Evolutionary conservation across 2,888 invertebrate species (phyloP).

Genomic region (Polylopha cassiicola): DNA sequence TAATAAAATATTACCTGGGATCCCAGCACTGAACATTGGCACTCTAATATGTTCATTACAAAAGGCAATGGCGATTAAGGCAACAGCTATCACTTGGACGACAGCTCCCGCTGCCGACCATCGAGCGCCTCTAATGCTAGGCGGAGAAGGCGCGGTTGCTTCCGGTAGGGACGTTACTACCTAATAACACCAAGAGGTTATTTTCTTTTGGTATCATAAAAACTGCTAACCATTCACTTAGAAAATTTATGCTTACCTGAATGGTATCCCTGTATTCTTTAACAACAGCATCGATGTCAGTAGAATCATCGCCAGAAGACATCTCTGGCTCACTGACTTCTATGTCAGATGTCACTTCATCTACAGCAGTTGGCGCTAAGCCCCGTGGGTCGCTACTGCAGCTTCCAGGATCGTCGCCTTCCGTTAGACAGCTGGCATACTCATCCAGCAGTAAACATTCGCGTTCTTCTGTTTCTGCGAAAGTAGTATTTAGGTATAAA

Average conservation of each 20-base stretch:
- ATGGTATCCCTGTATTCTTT: conserved; percentile 85
- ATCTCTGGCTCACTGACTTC: conserved; percentile 78
- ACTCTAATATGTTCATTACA: conserved; percentile 52
- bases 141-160: conserved; percentile 56
- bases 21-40: conserved; percentile 57
- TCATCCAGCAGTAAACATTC: conserved; percentile 79
- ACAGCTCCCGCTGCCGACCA: conserved; percentile 58
- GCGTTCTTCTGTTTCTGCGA: conserved; percentile 72
- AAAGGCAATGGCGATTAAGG: conserved; percentile 55
- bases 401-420: conserved; percentile 55
- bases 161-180: conserved; percentile 69
- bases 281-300: conserved; percentile 86
- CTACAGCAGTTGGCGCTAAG: conserved; percentile 48
- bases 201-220: background rate
- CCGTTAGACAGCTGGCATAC: conserved; percentile 66
- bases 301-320: conserved; percentile 79
- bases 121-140: conserved; percentile 56
- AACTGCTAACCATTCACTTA: background rate
- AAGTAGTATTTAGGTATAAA: conserved; percentile 3
- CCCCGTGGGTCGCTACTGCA: conserved; percentile 46
- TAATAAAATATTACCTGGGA: conserved; percentile 59
- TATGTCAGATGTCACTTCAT: conserved; percentile 57
- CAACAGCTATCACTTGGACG: conserved; percentile 52
- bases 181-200: conserved; percentile 32
- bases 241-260: conserved; percentile 63